These are phyloP conservation scores for Macrophya annulata DNA, from an alignment of 2,888 invertebrate species.

Conservation along the genomic window DNA sequence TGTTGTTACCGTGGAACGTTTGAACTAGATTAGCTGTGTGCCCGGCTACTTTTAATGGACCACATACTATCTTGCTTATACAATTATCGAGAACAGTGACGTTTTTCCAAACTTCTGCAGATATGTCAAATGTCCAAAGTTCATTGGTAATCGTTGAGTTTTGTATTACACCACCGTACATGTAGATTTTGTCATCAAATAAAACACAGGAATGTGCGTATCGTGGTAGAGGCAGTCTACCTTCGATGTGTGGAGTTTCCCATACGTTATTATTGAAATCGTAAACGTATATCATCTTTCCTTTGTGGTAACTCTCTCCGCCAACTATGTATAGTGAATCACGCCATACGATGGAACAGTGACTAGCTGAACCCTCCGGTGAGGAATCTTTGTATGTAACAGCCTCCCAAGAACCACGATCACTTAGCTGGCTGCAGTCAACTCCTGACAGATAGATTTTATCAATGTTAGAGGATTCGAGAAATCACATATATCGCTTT, in stretches of 20 bases:
- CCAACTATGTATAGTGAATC: conserved; percentile 92
- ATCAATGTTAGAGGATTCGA: background rate
- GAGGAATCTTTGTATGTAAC: conserved; percentile 82
- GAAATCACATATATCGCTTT: too few species aligned
- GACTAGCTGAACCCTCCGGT: conserved; percentile 89
- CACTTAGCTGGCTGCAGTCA: conserved; percentile 86
- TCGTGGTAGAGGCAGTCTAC: conserved; percentile 86
- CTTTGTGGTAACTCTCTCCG: conserved; percentile 88
- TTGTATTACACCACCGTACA: conserved; percentile 95
- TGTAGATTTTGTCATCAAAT: conserved; percentile 93
- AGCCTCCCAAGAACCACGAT: conserved; percentile 88
- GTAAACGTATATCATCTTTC: conserved; percentile 86
- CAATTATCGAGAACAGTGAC: conserved; percentile 84
- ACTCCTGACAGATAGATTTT: conserved; percentile 78
- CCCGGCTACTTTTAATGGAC: conserved; percentile 86
- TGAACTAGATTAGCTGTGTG: conserved; percentile 96
- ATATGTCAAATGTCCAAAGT: conserved; percentile 94
- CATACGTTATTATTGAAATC: conserved; percentile 90
- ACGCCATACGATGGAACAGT: conserved; percentile 89
- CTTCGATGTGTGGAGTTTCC: conserved; percentile 86
- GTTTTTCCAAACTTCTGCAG: conserved; percentile 91
- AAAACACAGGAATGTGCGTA: conserved; percentile 96
- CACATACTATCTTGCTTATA: conserved; percentile 75
- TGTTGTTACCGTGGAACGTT: conserved; percentile 83
- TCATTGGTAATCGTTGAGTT: conserved; percentile 84